These are phyloP conservation scores for Coelopa frigida DNA, from an alignment of 1,140 invertebrate species.

Conservation along the genomic window DNA sequence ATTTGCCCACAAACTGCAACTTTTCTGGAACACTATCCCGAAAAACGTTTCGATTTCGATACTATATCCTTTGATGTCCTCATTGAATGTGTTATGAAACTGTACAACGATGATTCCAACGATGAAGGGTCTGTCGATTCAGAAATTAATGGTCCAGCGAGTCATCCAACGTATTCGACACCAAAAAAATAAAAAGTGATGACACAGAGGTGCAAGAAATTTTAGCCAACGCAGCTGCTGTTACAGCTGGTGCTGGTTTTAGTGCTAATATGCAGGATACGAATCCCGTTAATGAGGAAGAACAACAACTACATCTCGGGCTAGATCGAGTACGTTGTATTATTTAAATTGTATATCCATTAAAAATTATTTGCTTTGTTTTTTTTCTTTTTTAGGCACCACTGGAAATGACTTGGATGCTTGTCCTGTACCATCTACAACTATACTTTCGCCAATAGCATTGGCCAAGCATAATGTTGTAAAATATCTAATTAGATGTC, in stretches of 20 bases:
- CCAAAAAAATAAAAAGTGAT: conserved; percentile 43
- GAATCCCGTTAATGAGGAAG: too few relatives aligned
- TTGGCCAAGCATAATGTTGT: conserved; percentile 28
- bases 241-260: neutral
- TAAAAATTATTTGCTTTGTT: too few relatives aligned
- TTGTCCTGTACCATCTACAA: conserved; percentile 20
- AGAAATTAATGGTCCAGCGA: neutral
- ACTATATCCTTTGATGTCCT: conserved; percentile 52
- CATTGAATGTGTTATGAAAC: conserved; percentile 56
- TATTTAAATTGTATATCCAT: too few relatives aligned
- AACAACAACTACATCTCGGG: too few relatives aligned
- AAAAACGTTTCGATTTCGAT: conserved; percentile 39
- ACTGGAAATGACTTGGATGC: conserved; percentile 1
- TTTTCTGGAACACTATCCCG: conserved; percentile 36
- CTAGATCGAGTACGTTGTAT: too few relatives aligned
- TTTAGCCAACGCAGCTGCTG: conserved; percentile 23
- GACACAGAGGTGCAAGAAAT: conserved; percentile 40
- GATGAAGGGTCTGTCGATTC: conserved; percentile 23
- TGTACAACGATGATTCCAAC: conserved; percentile 49
- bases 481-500: conserved; percentile 29
- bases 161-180: conserved; percentile 24
- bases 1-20: conserved; percentile 54
- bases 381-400: neutral
- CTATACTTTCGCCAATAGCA: conserved; percentile 23
- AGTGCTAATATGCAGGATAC: too few relatives aligned